Conservation (phyloP, 2,113 vertebrate species). For the Aviceda subcristata region DNA sequence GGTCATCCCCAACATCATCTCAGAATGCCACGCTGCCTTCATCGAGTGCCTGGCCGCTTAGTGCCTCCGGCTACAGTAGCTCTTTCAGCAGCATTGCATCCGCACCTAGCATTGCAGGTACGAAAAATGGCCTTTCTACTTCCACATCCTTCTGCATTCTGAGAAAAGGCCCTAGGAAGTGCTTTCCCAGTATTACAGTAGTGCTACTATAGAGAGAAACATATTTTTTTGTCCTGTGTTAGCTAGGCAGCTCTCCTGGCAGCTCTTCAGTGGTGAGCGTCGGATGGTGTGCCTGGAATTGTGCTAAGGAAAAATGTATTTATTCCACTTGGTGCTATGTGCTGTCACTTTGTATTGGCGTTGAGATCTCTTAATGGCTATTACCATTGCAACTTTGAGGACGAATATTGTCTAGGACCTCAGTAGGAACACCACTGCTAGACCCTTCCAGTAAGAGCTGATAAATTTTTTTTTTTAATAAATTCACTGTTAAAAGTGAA, state of each 20-base stretch:
- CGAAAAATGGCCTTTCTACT: slow-evolving; percentile 52
- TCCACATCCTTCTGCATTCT: slow-evolving; percentile 14
- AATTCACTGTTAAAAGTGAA: not conserved
- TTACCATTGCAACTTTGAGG: not conserved
- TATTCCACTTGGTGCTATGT: not conserved
- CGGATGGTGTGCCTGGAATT: not conserved
- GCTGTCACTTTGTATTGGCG: not conserved
- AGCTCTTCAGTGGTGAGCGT: not conserved
- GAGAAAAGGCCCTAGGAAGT: slow-evolving; percentile 16
- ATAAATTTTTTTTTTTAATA: not conserved
- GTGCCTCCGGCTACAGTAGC: slow-evolving; percentile 82
- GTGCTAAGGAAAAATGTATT: not conserved
- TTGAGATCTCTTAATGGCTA: not conserved
- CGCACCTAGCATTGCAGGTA: slow-evolving; percentile 82
- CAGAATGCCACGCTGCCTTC: slow-evolving; percentile 89
- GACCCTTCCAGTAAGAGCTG: not conserved
- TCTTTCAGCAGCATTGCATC: slow-evolving; percentile 81
- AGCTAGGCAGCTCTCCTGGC: not conserved
- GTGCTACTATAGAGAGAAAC: not conserved
- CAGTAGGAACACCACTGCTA: not conserved
- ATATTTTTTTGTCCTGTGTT: not conserved
- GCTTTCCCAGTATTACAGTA: not conserved
- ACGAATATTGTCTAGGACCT: not conserved
- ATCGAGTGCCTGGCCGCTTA: slow-evolving; percentile 87
- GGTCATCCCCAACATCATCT: slow-evolving; percentile 88